These are phyloP conservation scores for Cyclophora punctaria DNA, from an alignment of 2,888 invertebrate species.

Conservation along the genomic window DNA sequence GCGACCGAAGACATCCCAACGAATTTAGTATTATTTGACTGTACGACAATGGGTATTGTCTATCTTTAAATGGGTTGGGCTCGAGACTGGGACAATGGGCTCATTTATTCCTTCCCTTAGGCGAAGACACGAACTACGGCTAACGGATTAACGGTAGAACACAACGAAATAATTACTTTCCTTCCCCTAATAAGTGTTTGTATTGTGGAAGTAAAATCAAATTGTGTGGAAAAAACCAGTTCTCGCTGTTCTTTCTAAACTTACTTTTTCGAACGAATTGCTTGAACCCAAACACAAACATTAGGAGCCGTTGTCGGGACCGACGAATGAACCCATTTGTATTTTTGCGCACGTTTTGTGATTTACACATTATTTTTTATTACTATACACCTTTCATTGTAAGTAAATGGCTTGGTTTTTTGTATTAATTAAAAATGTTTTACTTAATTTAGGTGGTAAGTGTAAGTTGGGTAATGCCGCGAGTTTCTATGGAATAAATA, in stretches of 20 bases:
- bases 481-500: slow-evolving; percentile 7
- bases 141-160: slow-evolving; percentile 50
- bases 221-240: slow-evolving; percentile 10
- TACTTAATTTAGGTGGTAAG: too few species aligned
- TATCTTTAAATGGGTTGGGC: slow-evolving; percentile 58
- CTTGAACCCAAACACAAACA: slow-evolving; percentile 4
- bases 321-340: slow-evolving; percentile 3
- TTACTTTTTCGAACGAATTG: too few species aligned
- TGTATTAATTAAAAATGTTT: too few species aligned
- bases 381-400: neutral
- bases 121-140: slow-evolving; percentile 53
- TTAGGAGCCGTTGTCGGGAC: slow-evolving; percentile 4
- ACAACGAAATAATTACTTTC: slow-evolving; percentile 52
- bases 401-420: too few species aligned
- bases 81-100: slow-evolving; percentile 52
- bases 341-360: slow-evolving; percentile 3
- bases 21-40: slow-evolving; percentile 58
- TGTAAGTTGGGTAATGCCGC: too few species aligned
- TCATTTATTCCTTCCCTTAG: slow-evolving; percentile 63
- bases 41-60: slow-evolving; percentile 63
- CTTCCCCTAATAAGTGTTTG: slow-evolving; percentile 26
- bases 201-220: slow-evolving; percentile 13
- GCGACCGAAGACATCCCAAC: slow-evolving; percentile 50
- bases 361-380: neutral
- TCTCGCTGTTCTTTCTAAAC: too few species aligned